A percentile compares a stretch with the other conserved stretches of the same genome.
Conservation (phyloP, 2,113 vertebrate species). For the Lepus americanus region DNA sequence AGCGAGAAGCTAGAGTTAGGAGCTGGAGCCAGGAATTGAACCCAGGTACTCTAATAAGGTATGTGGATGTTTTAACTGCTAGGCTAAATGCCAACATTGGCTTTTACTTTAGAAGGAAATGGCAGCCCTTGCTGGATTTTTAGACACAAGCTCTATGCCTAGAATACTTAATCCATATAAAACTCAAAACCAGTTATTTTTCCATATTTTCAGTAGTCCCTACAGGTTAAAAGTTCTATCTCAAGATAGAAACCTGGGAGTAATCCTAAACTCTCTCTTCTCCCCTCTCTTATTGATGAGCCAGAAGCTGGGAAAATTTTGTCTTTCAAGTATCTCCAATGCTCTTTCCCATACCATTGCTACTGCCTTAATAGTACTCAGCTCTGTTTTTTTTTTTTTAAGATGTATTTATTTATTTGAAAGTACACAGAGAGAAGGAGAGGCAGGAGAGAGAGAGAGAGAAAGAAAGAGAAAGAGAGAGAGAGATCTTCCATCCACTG, state of each 20-base stretch:
- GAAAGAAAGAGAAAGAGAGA: no score
- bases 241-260: neutral
- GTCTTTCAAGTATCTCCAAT: neutral
- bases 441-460: no score
- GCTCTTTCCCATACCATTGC: neutral
- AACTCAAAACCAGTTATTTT: neutral
- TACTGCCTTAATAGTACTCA: neutral
- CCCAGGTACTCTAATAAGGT: no score
- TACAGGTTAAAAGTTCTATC: neutral
- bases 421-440: no score
- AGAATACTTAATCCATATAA: neutral
- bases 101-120: neutral
- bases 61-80: no score
- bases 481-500: no score
- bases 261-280: neutral
- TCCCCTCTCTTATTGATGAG: neutral
- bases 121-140: neutral
- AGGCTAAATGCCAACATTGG: no score
- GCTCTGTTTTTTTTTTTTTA: neutral
- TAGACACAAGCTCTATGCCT: neutral
- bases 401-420: no score
- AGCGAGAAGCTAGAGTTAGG: no score
- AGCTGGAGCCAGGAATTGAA: no score
- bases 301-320: neutral
- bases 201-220: neutral